Percentiles rank a stretch among this genome's conserved stretches.
These are phyloP conservation scores for Hedya salicella DNA, from an alignment of 2,888 invertebrate species.

Conservation along the genomic window DNA sequence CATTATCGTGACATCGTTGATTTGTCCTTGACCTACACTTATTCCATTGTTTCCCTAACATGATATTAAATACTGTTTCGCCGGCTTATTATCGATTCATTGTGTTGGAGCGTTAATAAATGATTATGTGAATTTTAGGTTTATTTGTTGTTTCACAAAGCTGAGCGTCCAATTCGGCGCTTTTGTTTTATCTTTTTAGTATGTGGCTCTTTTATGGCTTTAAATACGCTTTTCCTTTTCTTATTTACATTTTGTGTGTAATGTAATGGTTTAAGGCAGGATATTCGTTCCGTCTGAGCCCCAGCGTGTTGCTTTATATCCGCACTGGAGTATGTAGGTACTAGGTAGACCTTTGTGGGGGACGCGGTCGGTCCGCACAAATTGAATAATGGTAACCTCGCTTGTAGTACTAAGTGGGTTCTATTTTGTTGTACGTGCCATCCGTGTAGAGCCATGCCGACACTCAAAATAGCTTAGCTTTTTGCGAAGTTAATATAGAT, in stretches of 20 bases:
- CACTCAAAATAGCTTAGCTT: conserved; percentile 39
- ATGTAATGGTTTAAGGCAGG: conserved; percentile 33
- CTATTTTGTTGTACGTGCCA: conserved; percentile 72
- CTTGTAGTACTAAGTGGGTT: conserved; percentile 74
- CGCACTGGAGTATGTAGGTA: conserved; percentile 46
- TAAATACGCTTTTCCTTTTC: too few species aligned
- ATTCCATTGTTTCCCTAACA: conserved; percentile 38
- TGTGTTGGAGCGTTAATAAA: conserved; percentile 22
- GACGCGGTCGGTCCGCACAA: conserved; percentile 62
- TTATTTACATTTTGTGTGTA: too few species aligned
- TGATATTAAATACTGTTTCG: conserved; percentile 28
- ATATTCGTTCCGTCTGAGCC: conserved; percentile 44
- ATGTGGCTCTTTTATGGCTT: too few species aligned
- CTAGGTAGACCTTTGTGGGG: conserved; percentile 60
- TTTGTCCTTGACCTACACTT: conserved; percentile 58
- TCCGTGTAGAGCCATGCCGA: conserved; percentile 46
- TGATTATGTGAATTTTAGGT: conserved; percentile 8
- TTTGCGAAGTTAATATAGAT: conserved; percentile 30
- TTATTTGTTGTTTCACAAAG: not conserved
- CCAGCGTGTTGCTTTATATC: conserved; percentile 49
- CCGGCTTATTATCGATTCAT: conserved; percentile 31
- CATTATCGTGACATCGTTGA: conserved; percentile 53
- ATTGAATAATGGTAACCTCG: conserved; percentile 78
- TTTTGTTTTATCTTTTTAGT: too few species aligned
- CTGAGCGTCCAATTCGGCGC: too few species aligned